phyloP scores from a whole-genome alignment of 1,140 invertebrate species.

The Trichonephila clavata region DNA sequence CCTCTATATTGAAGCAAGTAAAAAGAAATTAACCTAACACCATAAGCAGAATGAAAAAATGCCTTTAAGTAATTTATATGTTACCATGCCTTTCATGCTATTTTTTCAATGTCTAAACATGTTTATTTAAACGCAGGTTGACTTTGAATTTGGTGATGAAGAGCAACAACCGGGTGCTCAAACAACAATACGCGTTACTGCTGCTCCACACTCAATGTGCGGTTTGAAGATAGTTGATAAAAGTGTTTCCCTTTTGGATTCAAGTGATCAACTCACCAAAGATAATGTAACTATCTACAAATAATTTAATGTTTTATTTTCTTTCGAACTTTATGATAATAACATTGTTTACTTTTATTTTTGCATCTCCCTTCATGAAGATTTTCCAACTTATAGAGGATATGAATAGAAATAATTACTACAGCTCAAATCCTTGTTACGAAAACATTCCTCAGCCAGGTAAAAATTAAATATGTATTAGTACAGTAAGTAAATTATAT shows the following conservation, averaged over 20 bases:
- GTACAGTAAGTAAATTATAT: too few relatives aligned
- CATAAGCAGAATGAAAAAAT: too few relatives aligned
- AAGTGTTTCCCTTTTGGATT: conserved; percentile 83
- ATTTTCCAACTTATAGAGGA: conserved; percentile 40
- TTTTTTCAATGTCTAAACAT: too few relatives aligned
- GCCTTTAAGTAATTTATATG: too few relatives aligned
- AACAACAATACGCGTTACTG: conserved; percentile 82
- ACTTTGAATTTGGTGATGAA: conserved; percentile 81
- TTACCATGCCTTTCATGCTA: too few relatives aligned
- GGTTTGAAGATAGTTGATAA: conserved; percentile 85
- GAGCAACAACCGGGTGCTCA: conserved; percentile 82
- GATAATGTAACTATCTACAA: conserved; percentile 3
- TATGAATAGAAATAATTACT: conserved; percentile 18
- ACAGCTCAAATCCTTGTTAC: conserved; percentile 49
- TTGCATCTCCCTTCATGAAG: background rate
- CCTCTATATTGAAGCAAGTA: too few relatives aligned
- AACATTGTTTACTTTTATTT: background rate
- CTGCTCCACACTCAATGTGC: conserved; percentile 84
- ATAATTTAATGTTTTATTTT: background rate
- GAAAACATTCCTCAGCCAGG: conserved; percentile 51
- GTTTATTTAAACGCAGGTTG: conserved; percentile 78
- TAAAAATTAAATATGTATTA: background rate
- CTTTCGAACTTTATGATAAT: background rate
- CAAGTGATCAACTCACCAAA: conserved; percentile 78
- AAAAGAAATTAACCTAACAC: too few relatives aligned